Base-by-base conservation (phyloP, 1,140 invertebrate genomes). In the Leptinotarsa undecemlineata region DNA sequence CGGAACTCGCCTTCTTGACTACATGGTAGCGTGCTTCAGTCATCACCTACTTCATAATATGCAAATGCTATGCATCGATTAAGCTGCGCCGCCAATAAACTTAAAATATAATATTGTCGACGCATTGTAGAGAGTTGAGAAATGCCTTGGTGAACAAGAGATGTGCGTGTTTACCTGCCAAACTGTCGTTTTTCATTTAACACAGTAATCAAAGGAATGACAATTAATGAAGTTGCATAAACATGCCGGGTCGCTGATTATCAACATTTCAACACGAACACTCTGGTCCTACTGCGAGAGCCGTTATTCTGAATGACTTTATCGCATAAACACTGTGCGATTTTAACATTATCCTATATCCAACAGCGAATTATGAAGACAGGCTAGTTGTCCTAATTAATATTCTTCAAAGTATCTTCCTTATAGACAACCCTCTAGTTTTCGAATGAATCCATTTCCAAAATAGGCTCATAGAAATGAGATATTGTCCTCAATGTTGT, bases 181-280 rank as follows among this genome's bases (percentile, higher is more conserved):
- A 70, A 48, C 15, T 20, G 68, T 15, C 68, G 48, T 70, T 57
- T 48, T 60, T 70, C 68, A 70, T 70, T 60, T 26, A 70, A 57
- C 68, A 57, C 68, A 14, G 23, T 70, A 57, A 70, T 48, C 47
- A 48, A 70, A 70, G 60, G 48, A 70, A 70, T 57, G 68, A 60
- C 68, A 70, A 70, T 70, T 70, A 70, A 70, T 70, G 68, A 70
- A 70, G 68, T 70, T 33, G 68, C 68, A 70, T 48, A 70, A 70
- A 70, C 68, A 70, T 70, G 68, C 68, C 42, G 48, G 26, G 68
- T 3, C 68, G 68, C 51, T 57, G 68, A 70, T 70, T 70, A 70
- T 70, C 68, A 70, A 60, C 68, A 51, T 57, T 60, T 70, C 47
- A 48, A 70, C 68, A 70, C 68, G 68, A 17, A 70, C 68, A 14